Conservation (phyloP, 2,888 invertebrate species). For the Isoperla grammatica region DNA sequence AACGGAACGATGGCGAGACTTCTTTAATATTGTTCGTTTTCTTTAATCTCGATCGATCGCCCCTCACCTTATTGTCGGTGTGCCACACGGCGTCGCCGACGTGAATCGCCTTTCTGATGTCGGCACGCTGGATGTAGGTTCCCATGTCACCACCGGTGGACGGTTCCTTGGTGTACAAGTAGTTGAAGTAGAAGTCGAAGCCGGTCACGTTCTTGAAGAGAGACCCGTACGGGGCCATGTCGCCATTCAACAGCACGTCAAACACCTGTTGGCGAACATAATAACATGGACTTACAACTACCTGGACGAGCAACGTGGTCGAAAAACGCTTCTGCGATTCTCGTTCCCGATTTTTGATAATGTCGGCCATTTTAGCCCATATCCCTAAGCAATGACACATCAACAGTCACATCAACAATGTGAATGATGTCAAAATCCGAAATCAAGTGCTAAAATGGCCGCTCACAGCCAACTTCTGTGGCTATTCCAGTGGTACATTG, state of each 20-base stretch:
- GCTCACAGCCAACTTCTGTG: too few species aligned
- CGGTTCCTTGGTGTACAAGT: slow-evolving; percentile 56
- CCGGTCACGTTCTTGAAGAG: slow-evolving; percentile 70
- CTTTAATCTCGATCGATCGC: too few species aligned
- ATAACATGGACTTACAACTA: too few species aligned
- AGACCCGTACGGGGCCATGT: slow-evolving; percentile 53
- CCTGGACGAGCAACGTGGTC: too few species aligned
- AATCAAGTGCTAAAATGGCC: neutral
- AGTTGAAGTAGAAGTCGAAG: slow-evolving; percentile 70
- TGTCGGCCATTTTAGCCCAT: too few species aligned
- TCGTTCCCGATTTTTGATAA: too few species aligned
- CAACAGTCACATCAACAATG: too few species aligned
- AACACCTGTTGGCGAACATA: slow-evolving; percentile 45
- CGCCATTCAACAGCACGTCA: slow-evolving; percentile 64
- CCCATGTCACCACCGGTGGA: slow-evolving; percentile 49
- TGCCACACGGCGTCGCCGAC: slow-evolving; percentile 75
- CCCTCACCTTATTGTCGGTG: slow-evolving; percentile 46
- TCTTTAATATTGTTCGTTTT: too few species aligned
- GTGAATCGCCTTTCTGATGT: slow-evolving; percentile 69
- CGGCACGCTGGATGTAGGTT: slow-evolving; percentile 55
- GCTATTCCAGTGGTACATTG: too few species aligned
- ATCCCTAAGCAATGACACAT: too few species aligned
- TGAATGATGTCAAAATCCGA: neutral
- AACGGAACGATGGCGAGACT: too few species aligned
- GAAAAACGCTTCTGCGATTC: too few species aligned